Evolutionary conservation across 2,797 vertebrate species (phyloP).

Genomic region (Labeo calbasu): DNA sequence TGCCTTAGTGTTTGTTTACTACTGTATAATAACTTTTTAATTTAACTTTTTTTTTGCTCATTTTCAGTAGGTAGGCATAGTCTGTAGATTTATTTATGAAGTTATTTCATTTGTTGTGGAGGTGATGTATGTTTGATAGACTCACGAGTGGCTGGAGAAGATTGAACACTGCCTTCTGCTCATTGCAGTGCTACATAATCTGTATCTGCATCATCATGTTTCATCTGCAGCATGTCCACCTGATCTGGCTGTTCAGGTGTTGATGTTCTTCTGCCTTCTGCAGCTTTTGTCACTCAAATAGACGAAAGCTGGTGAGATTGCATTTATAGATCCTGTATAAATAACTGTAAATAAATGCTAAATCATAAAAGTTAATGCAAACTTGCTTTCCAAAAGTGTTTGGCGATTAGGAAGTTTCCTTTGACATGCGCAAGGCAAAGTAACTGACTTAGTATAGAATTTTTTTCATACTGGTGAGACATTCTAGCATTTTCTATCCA

Average conservation of each 20-base stretch:
- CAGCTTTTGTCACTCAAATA: background rate
- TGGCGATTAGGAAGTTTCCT: background rate
- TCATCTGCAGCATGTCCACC: slow-evolving; percentile 31
- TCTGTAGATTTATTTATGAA: background rate
- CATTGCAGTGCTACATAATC: slow-evolving; percentile 34
- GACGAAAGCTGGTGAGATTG: slow-evolving; percentile 4
- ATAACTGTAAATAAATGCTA: background rate
- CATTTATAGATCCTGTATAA: background rate
- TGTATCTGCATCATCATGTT: slow-evolving; percentile 30
- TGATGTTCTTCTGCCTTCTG: background rate
- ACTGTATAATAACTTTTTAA: background rate
- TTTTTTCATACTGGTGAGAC: background rate
- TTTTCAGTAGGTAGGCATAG: background rate
- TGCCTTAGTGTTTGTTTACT: no score
- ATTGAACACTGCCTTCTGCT: background rate
- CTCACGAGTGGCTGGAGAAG: background rate
- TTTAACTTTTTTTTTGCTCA: background rate
- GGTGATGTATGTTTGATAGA: background rate
- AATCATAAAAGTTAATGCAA: background rate
- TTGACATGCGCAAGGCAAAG: background rate
- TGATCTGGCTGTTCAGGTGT: slow-evolving; percentile 13
- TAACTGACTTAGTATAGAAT: background rate
- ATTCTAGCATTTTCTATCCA: background rate
- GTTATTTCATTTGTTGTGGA: background rate
- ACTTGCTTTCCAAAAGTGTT: background rate